Conservation (phyloP, 2,113 vertebrate species). For the Ornithorhynchus anatinus region DNA sequence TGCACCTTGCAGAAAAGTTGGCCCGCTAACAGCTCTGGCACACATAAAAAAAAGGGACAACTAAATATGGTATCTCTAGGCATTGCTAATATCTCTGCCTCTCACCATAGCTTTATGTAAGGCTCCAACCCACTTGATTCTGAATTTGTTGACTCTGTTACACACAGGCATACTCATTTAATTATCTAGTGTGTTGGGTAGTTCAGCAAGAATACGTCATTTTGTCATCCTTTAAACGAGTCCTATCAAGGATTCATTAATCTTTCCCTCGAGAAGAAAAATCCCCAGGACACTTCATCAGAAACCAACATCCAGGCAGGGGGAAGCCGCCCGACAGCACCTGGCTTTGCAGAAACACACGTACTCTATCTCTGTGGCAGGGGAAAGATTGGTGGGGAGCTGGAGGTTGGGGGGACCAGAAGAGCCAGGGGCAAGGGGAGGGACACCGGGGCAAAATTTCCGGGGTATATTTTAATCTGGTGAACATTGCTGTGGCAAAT, state of each 20-base stretch:
- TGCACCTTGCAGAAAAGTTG: too few relatives aligned
- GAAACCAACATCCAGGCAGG: neutral
- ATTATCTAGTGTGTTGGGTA: conserved; percentile 18
- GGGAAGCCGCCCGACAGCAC: neutral
- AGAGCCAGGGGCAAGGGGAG: too few relatives aligned
- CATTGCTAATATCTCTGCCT: too few relatives aligned
- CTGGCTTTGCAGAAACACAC: fast-evolving
- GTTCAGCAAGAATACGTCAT: neutral
- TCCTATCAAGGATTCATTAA: neutral
- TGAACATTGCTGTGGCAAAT: too few relatives aligned
- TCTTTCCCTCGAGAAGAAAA: conserved; percentile 2
- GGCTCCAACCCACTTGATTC: neutral
- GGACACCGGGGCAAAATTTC: too few relatives aligned
- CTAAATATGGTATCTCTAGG: too few relatives aligned
- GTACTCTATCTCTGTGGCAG: neutral
- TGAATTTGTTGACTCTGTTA: neutral
- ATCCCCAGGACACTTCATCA: conserved; percentile 3
- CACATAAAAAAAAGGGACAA: too few relatives aligned
- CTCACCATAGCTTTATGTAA: too few relatives aligned
- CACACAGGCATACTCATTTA: neutral
- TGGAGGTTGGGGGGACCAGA: too few relatives aligned
- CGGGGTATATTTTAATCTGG: too few relatives aligned
- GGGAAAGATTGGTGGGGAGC: too few relatives aligned
- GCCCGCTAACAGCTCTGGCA: too few relatives aligned
- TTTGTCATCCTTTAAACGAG: neutral